These are phyloP conservation scores for Hemibagrus wyckioides DNA, from an alignment of 2,113 vertebrate species.

Conservation along the genomic window DNA sequence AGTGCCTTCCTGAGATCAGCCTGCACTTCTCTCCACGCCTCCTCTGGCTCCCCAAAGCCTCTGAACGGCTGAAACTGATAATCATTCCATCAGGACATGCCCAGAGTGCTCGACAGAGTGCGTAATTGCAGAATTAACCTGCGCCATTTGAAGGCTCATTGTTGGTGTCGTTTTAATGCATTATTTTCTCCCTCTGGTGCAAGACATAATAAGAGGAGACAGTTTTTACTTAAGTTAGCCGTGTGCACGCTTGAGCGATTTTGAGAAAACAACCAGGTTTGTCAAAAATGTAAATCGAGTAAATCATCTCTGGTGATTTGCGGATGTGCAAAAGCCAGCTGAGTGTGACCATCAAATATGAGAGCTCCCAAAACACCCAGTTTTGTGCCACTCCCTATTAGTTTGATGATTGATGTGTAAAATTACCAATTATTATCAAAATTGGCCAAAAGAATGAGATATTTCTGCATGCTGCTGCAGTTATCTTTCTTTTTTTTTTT, in stretches of 20 bases:
- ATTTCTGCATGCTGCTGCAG: background rate
- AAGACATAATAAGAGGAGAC: background rate
- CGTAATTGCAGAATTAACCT: constrained; percentile 40
- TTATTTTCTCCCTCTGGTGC: background rate
- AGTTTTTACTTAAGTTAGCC: background rate
- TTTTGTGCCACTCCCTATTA: constrained; percentile 22
- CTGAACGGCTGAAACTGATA: constrained; percentile 7
- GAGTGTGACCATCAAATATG: constrained; percentile 13
- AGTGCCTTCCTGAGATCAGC: constrained; percentile 21
- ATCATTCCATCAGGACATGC: constrained; percentile 43
- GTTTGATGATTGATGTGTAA: constrained; percentile 39
- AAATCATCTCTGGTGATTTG: constrained; percentile 1
- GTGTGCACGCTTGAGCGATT: background rate
- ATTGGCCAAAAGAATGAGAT: background rate
- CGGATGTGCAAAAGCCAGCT: background rate
- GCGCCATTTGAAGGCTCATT: background rate
- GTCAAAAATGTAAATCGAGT: background rate
- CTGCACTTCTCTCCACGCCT: background rate
- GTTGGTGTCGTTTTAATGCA: background rate
- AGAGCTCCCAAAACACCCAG: constrained; percentile 1
- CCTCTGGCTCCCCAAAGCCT: background rate
- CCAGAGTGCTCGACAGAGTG: background rate
- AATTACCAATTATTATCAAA: constrained; percentile 29
- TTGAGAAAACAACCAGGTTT: background rate
- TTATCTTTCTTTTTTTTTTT: background rate